Base-by-base conservation (phyloP, 35 echinoderm and acorn worm genomes). In the Strongylocentrotus purpuratus region DNA sequence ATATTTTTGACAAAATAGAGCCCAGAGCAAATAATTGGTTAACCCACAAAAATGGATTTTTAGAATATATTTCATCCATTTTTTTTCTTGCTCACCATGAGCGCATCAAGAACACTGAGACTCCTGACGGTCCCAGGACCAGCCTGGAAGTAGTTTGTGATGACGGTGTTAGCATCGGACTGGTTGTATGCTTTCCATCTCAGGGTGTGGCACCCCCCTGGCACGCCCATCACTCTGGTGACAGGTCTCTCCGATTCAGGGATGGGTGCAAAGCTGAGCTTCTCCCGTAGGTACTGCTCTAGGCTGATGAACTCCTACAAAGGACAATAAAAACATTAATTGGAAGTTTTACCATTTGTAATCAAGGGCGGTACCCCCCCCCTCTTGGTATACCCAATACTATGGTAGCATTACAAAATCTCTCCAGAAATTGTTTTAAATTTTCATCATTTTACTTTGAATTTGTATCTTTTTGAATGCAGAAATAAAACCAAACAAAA, bases 81-180 rank as follows among this genome's bases (percentile, higher is more conserved):
- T 32, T 88, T 45, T 88, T 88, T 11, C 18, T n/a, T n/a, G n/a
- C 45, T 95, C 65, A 99, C 98, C 88, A 96, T 91, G 17, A 99
- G 88, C 31, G 94, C 94, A 71, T 97, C 97, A 33, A 99, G 47
- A 13, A 99, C 32, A 61, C 96, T 96, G 33, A 94, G 94, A 31
- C 71, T 95, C 46, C 95, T 85, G 25, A 97, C 87, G 45, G 96
- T 97, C 3, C 98, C 98, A 86, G 97, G 96, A 4, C 97, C 96
- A 60, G 92, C 46, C 95, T 99, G 98, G 88, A 98, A 99, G 91
- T 99, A 99, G 92, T 97, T 99, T 14, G 97, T 99, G 8, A 99
- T 95, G 20, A 99, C 95, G 18, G 98, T 96, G 87, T 99, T 99
- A 12, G 95, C 92, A 71, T 99, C 97, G 0, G 88, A 91, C 20